Conservation (phyloP, 2,113 vertebrate genomes). For the Perca schrenkii region DNA sequence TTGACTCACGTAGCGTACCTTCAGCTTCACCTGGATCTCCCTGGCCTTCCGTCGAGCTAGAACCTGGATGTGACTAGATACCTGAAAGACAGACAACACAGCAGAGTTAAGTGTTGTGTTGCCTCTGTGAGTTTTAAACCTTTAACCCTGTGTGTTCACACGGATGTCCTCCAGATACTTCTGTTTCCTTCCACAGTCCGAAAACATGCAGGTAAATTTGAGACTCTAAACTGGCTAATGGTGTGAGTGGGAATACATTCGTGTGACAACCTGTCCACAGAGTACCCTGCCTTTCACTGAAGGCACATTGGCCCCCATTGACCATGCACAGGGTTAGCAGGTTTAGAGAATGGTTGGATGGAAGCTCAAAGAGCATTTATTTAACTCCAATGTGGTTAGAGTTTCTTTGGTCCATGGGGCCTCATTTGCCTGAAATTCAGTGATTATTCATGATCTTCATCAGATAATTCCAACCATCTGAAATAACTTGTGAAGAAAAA, state of each 20-base stretch:
- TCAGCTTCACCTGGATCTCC: constrained; percentile 98
- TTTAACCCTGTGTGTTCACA: neutral
- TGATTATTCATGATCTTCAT: neutral
- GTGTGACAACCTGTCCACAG: neutral
- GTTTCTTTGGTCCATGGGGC: neutral
- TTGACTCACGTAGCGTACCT: constrained; percentile 90
- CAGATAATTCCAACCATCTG: neutral
- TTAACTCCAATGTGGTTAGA: neutral
- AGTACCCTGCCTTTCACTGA: neutral
- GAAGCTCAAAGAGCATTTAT: neutral
- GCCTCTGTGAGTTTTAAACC: no score
- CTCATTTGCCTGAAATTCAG: neutral
- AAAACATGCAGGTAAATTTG: neutral
- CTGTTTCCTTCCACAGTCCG: neutral
- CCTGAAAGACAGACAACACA: constrained; percentile 79
- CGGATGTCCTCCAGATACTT: neutral
- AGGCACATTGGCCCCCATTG: neutral
- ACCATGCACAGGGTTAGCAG: neutral
- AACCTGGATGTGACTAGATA: constrained; percentile 98
- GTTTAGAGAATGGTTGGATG: neutral
- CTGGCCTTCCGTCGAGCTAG: constrained; percentile 95
- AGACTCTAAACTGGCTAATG: neutral
- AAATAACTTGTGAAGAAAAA: constrained; percentile 4
- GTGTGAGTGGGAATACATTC: neutral
- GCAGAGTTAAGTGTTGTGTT: neutral